These are phyloP conservation scores for Pogona vitticeps DNA, from an alignment of 2,113 vertebrate species.

Conservation along the genomic window DNA sequence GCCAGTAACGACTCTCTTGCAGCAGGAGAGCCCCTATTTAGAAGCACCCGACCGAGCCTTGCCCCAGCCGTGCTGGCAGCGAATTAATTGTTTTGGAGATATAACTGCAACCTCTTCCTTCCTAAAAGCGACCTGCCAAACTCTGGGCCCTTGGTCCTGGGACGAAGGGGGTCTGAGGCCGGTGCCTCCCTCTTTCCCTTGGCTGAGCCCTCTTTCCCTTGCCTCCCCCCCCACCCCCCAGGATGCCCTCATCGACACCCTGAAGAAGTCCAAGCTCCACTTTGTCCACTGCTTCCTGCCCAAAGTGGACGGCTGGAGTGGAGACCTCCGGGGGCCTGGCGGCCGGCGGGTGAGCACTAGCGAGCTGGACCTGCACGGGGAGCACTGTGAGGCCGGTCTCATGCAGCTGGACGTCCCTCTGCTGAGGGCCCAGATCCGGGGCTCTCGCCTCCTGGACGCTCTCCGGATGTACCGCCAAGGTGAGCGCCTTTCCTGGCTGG, in stretches of 20 bases:
- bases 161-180: background rate
- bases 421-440: conserved; percentile 90
- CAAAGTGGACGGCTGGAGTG: conserved; percentile 78
- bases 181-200: background rate
- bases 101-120: too few species aligned
- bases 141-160: too few species aligned
- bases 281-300: conserved; percentile 94
- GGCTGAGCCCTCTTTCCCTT: background rate
- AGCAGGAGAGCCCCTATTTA: too few species aligned
- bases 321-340: conserved; percentile 74
- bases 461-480: conserved; percentile 97
- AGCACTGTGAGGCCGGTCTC: conserved; percentile 87
- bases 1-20: too few species aligned
- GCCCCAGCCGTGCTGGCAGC: too few species aligned
- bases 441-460: conserved; percentile 91
- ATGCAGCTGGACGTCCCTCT: conserved; percentile 91
- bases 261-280: conserved; percentile 92
- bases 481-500: conserved; percentile 51
- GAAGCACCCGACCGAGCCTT: too few species aligned
- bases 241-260: conserved; percentile 96
- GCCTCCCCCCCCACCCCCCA: conserved; percentile 47
- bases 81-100: too few species aligned
- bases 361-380: conserved; percentile 80
- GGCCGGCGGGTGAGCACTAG: conserved; percentile 82
- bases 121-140: too few species aligned